These are phyloP conservation scores for Pitangus sulphuratus DNA, from an alignment of 2,797 vertebrate species.

Conservation along the genomic window DNA sequence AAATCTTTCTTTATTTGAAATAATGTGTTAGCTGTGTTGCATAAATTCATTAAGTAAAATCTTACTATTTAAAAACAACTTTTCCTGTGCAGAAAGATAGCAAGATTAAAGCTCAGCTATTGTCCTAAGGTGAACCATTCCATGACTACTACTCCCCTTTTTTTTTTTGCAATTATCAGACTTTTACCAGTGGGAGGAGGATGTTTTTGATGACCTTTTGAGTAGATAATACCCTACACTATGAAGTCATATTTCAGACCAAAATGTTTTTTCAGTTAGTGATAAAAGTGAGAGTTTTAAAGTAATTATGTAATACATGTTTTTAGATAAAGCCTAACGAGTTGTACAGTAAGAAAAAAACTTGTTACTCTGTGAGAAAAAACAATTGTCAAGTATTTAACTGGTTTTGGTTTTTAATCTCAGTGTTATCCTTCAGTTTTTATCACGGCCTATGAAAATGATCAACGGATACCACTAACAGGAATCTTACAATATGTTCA, in stretches of 20 bases:
- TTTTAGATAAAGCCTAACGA: not conserved
- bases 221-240: not conserved
- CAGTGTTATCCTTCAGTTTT: slow-evolving; percentile 91
- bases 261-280: not conserved
- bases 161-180: not conserved
- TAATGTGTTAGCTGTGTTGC: not conserved
- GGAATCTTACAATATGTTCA: slow-evolving; percentile 85
- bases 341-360: not conserved
- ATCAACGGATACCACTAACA: slow-evolving; percentile 83
- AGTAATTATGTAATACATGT: not conserved
- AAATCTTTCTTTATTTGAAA: not conserved
- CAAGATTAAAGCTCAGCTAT: not conserved
- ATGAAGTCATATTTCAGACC: not conserved
- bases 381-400: not conserved
- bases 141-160: not conserved
- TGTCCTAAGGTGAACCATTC: not conserved
- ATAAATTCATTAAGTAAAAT: not conserved
- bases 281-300: not conserved
- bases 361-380: not conserved
- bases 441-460: slow-evolving; percentile 88
- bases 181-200: not conserved
- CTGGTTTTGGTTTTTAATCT: not conserved
- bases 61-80: not conserved
- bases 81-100: not conserved
- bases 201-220: not conserved